phyloP scores from a whole-genome alignment of 2,113 vertebrate genomes.

The Callospermophilus lateralis region DNA sequence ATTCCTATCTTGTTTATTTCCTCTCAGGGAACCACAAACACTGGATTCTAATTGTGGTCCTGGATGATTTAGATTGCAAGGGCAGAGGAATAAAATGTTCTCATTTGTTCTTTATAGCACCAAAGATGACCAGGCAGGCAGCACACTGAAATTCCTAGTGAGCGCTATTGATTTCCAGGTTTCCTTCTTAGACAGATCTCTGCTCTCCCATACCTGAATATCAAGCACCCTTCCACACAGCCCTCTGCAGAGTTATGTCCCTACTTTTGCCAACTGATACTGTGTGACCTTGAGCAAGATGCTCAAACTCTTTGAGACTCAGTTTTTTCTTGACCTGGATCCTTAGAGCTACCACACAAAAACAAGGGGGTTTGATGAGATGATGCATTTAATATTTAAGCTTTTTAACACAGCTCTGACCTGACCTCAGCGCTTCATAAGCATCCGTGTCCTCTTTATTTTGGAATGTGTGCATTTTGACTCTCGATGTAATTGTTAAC shows the following conservation, averaged over 20 bases:
- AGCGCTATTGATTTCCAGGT: conserved; percentile 38
- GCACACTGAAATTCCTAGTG: not conserved
- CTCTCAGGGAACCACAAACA: conserved; percentile 20
- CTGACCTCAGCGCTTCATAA: not conserved
- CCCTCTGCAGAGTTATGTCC: not conserved
- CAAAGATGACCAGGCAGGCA: not conserved
- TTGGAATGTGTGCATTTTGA: not conserved
- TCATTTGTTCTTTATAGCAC: conserved; percentile 43
- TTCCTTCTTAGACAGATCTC: not conserved
- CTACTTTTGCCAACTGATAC: not conserved
- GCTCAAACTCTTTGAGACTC: not conserved
- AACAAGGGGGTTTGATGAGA: not conserved
- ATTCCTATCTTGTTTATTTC: conserved; percentile 49
- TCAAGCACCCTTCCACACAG: not conserved
- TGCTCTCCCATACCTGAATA: not conserved
- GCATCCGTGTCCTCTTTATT: not conserved
- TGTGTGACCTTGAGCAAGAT: not conserved
- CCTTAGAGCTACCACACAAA: not conserved
- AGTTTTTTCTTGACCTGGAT: not conserved
- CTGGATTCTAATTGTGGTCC: not conserved
- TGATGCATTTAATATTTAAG: not conserved
- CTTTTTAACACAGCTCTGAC: not conserved
- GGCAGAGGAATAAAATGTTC: not conserved
- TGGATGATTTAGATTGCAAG: not conserved
- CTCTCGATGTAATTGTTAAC: conserved; percentile 34